phyloP scores from a whole-genome alignment of 2,888 invertebrate species.

The Agonum fuliginosum region DNA sequence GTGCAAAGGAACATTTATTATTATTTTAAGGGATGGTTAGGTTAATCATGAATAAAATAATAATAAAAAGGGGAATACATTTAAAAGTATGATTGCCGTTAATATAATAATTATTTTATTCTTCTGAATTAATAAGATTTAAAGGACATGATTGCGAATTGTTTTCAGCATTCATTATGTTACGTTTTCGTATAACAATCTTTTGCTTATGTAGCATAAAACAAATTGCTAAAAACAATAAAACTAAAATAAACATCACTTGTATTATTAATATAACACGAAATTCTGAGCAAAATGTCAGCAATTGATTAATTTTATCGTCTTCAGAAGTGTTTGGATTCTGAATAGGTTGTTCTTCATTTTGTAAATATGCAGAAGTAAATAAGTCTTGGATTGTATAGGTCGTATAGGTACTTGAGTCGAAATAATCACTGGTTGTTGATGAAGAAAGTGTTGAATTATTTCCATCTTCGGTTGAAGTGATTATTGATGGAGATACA shows the following conservation, averaged over 20 bases:
- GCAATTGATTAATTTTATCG: background rate
- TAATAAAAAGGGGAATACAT: too few relatives aligned
- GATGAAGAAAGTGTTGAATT: too few relatives aligned
- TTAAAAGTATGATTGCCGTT: too few relatives aligned
- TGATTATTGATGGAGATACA: too few relatives aligned
- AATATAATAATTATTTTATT: background rate
- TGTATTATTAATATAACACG: background rate
- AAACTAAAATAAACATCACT: background rate
- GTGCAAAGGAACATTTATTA: too few relatives aligned
- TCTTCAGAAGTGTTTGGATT: conserved; percentile 3
- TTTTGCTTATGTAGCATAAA: background rate
- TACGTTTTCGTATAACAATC: background rate
- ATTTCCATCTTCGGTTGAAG: too few relatives aligned
- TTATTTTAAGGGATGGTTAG: too few relatives aligned
- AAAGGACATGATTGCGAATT: background rate
- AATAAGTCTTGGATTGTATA: too few relatives aligned
- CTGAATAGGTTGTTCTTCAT: background rate
- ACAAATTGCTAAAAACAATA: background rate
- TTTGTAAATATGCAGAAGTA: too few relatives aligned
- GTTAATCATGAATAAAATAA: too few relatives aligned
- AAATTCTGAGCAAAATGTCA: background rate
- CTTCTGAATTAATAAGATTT: background rate
- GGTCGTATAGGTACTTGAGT: too few relatives aligned
- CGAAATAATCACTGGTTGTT: too few relatives aligned
- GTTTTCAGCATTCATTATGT: background rate